Evolutionary conservation across 2,113 vertebrate genomes (phyloP).

Genomic region (Anolis carolinensis): DNA sequence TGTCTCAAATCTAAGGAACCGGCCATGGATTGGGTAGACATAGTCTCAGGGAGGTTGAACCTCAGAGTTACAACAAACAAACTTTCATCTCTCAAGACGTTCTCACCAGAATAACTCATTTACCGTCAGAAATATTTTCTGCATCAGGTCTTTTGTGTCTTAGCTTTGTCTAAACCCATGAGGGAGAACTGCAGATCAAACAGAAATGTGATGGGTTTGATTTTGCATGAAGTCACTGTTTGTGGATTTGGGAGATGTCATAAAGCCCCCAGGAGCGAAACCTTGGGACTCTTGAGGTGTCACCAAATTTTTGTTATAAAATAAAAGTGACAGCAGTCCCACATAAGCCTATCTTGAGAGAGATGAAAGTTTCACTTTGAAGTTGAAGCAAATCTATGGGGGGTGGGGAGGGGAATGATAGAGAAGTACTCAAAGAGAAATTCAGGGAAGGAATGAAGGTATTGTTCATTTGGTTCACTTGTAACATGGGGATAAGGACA

Average conservation of each 20-base stretch:
- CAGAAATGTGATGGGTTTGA: not conserved
- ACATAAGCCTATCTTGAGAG: not conserved
- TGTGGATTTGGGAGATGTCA: slow-evolving; percentile 10
- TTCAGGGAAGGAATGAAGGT: not conserved
- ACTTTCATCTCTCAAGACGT: not conserved
- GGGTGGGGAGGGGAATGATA: not conserved
- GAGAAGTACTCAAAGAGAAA: not conserved
- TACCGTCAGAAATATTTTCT: slow-evolving; percentile 1
- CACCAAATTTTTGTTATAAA: slow-evolving; percentile 19
- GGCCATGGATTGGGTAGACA: not conserved
- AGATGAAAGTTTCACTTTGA: not conserved
- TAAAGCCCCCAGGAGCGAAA: not conserved
- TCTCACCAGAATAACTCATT: not conserved
- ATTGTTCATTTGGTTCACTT: not conserved
- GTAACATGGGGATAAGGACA: not conserved
- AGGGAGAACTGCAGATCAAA: slow-evolving; percentile 5
- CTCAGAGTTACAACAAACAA: not conserved
- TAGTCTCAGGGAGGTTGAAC: not conserved
- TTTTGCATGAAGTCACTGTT: not conserved
- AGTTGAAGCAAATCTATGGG: not conserved
- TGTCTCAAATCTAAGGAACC: not conserved
- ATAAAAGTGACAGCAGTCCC: slow-evolving; percentile 2
- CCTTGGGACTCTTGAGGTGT: not conserved
- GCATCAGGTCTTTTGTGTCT: slow-evolving; percentile 6
- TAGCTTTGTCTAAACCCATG: slow-evolving; percentile 5